Percentiles rank a stretch among this genome's conserved stretches.
phyloP scores from a whole-genome alignment of 2,888 invertebrate genomes.

The Hemicrepidius hirtus region DNA sequence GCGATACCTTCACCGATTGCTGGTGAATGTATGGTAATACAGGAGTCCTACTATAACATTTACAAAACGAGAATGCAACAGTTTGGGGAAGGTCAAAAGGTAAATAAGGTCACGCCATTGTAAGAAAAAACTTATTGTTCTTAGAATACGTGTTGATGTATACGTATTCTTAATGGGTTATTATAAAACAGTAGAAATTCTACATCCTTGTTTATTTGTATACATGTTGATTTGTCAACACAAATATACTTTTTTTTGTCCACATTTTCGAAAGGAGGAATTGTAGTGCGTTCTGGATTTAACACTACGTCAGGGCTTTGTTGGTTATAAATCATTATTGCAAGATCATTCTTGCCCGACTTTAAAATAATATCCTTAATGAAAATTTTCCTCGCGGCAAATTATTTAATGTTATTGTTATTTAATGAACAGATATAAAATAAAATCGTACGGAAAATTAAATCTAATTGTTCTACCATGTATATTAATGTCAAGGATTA shows the following conservation, averaged over 20 bases:
- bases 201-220: constrained; percentile 7
- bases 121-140: constrained; percentile 34
- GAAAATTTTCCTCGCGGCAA: not conserved
- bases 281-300: not conserved
- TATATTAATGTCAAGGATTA: constrained; percentile 9
- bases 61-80: constrained; percentile 43
- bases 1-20: constrained; percentile 28
- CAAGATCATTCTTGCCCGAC: not conserved
- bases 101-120: constrained; percentile 41
- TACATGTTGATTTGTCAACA: constrained; percentile 22
- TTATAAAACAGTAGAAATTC: constrained; percentile 15
- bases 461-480: too few species aligned
- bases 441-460: not conserved
- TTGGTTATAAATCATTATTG: constrained; percentile 5
- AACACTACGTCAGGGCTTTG: not conserved
- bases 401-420: not conserved
- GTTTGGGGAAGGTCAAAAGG: constrained; percentile 48
- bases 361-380: constrained; percentile 7
- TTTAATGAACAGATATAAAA: not conserved
- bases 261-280: constrained; percentile 5
- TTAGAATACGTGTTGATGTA: constrained; percentile 8
- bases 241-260: not conserved
- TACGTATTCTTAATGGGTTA: not conserved
- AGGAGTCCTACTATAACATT: constrained; percentile 40
- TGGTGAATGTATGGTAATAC: constrained; percentile 25